Evolutionary conservation across 1,140 invertebrate genomes (phyloP).

Genomic region (Calliopsis andreniformis): DNA sequence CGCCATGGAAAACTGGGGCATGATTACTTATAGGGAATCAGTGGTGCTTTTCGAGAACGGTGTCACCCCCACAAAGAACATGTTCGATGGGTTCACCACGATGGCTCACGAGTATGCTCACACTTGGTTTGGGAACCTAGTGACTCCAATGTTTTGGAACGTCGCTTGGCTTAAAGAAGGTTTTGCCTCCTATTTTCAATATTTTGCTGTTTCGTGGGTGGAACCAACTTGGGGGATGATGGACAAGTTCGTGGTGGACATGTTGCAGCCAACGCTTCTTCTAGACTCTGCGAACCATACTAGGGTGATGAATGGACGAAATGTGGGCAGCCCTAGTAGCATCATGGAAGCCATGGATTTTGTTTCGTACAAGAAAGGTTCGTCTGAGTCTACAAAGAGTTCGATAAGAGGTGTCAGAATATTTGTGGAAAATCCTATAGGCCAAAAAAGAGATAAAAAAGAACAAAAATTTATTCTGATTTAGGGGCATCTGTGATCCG

Average conservation of each 20-base stretch:
- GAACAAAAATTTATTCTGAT: too few species aligned
- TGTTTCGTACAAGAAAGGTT: slow-evolving; percentile 89
- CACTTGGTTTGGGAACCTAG: slow-evolving; percentile 91
- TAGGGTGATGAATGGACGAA: slow-evolving; percentile 88
- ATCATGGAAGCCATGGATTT: slow-evolving; percentile 89
- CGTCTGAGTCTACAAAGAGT: neutral
- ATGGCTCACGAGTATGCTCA: slow-evolving; percentile 93
- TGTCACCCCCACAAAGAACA: slow-evolving; percentile 82
- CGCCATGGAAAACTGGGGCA: slow-evolving; percentile 89
- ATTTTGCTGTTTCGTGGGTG: slow-evolving; percentile 83
- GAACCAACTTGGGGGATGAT: slow-evolving; percentile 88
- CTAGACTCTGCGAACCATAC: slow-evolving; percentile 86
- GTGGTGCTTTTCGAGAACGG: slow-evolving; percentile 85
- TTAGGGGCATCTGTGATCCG: slow-evolving; percentile 86
- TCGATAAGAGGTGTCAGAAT: neutral
- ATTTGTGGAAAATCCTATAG: too few species aligned
- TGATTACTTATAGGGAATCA: slow-evolving; percentile 86
- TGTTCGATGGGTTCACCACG: slow-evolving; percentile 84
- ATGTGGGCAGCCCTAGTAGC: slow-evolving; percentile 87
- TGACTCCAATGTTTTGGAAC: slow-evolving; percentile 88
- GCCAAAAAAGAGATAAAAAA: too few species aligned
- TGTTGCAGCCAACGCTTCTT: slow-evolving; percentile 82
- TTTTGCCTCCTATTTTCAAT: slow-evolving; percentile 89
- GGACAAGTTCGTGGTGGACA: slow-evolving; percentile 89
- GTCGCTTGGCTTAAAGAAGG: slow-evolving; percentile 93